Conservation (phyloP, 2,113 vertebrate species). For the Toxotes chatareus region DNA sequence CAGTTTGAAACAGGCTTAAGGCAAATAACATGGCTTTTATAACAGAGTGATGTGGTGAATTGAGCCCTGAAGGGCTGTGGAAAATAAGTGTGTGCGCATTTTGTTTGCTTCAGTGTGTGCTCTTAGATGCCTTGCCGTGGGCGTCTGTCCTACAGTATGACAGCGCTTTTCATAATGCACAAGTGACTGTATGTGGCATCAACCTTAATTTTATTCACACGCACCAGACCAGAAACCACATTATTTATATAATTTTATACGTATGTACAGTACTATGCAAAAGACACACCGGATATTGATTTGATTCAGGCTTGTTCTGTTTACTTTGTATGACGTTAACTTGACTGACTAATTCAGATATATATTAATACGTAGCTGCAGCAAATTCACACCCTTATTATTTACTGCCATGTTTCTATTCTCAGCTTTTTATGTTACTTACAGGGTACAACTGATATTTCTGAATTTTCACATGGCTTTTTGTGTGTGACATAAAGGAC, state of each 20-base stretch:
- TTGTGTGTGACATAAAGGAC: slow-evolving; percentile 20
- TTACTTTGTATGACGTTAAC: background rate
- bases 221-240: background rate
- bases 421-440: background rate
- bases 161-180: slow-evolving; percentile 40
- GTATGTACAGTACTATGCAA: background rate
- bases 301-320: background rate
- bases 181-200: slow-evolving; percentile 17
- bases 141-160: slow-evolving; percentile 34
- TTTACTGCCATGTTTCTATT: background rate
- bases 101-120: slow-evolving; percentile 41
- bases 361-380: too few species aligned
- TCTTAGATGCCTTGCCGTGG: slow-evolving; percentile 31
- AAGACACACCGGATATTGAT: background rate
- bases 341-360: too few species aligned
- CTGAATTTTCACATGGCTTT: slow-evolving; percentile 23
- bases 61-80: slow-evolving; percentile 47
- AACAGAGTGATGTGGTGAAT: slow-evolving; percentile 61
- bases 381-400: too few species aligned
- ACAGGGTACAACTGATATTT: slow-evolving; percentile 24
- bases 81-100: slow-evolving; percentile 54
- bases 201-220: background rate
- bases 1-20: slow-evolving; percentile 41
- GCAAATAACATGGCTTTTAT: slow-evolving; percentile 52
- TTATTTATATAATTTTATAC: background rate